A percentile compares a stretch with the other conserved stretches of the same genome.
Evolutionary conservation across 2,888 invertebrate genomes (phyloP).

Genomic region (Ennomos quercinarius): DNA sequence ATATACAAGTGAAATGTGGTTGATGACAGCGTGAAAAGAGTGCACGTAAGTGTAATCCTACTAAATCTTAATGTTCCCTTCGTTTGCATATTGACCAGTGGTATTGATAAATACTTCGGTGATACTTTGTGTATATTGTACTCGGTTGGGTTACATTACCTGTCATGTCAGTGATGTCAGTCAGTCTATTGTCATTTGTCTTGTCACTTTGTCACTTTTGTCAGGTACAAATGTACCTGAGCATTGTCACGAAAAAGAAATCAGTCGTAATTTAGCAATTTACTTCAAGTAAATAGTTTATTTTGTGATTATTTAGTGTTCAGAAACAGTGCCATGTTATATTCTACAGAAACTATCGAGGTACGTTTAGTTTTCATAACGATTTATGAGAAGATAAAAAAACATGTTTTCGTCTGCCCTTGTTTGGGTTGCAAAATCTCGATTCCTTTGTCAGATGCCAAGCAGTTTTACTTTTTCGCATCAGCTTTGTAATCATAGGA

Average conservation of each 20-base stretch:
- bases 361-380: conserved; percentile 52
- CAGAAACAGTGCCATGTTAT: conserved; percentile 65
- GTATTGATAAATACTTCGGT: neutral
- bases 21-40: conserved; percentile 80
- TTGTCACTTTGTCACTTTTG: too few species aligned
- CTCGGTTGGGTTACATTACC: conserved; percentile 59
- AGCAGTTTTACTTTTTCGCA: conserved; percentile 79
- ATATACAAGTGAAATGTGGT: conserved; percentile 77
- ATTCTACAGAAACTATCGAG: conserved; percentile 53
- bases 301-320: conserved; percentile 65
- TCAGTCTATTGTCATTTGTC: conserved; percentile 48
- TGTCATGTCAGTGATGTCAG: too few species aligned
- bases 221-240: conserved; percentile 51
- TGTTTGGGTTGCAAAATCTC: conserved; percentile 79
- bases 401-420: conserved; percentile 77
- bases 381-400: conserved; percentile 53
- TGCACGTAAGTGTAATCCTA: conserved; percentile 79
- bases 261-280: conserved; percentile 71
- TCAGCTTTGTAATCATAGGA: conserved; percentile 44
- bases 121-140: conserved; percentile 14
- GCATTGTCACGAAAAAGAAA: conserved; percentile 59
- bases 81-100: conserved; percentile 49
- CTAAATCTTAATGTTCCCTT: conserved; percentile 48
- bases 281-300: conserved; percentile 62
- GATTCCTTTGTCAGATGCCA: conserved; percentile 77